Conservation (phyloP, 2,113 vertebrate species). For the Mastomys coucha region DNA sequence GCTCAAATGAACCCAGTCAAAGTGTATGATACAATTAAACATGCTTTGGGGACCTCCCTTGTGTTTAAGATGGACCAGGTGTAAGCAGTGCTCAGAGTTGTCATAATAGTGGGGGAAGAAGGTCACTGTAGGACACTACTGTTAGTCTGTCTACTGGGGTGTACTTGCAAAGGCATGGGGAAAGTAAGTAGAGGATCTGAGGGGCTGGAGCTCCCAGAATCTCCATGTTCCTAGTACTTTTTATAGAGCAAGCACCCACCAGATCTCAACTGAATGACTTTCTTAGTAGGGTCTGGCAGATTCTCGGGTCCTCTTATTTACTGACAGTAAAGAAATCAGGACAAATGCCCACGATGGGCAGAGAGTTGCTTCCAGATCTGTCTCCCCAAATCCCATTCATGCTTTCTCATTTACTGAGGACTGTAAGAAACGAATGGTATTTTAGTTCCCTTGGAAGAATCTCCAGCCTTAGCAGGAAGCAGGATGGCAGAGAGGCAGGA, state of each 20-base stretch:
- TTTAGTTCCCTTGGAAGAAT: conserved; percentile 62
- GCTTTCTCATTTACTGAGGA: conserved; percentile 81
- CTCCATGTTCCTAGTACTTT: background rate
- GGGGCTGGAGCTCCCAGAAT: background rate
- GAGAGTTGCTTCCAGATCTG: conserved; percentile 74
- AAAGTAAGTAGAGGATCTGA: background rate
- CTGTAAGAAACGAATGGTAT: conserved; percentile 80
- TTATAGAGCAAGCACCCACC: background rate
- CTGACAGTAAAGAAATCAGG: background rate
- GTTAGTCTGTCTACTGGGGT: background rate
- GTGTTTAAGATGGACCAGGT: background rate
- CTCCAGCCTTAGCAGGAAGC: conserved; percentile 6
- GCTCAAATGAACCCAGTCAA: background rate
- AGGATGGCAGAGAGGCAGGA: background rate
- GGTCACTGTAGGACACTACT: background rate
- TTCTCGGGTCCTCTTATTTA: background rate
- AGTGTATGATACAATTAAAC: background rate
- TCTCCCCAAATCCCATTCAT: conserved; percentile 77
- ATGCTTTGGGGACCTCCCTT: background rate
- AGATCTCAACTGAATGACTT: background rate
- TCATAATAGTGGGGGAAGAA: no score
- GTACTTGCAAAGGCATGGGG: no score
- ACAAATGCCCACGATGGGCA: background rate
- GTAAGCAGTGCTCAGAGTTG: background rate
- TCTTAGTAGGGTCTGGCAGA: background rate